These are phyloP conservation scores for Ceratosolen solmsi DNA, from an alignment of 1,140 invertebrate species.

Conservation along the genomic window DNA sequence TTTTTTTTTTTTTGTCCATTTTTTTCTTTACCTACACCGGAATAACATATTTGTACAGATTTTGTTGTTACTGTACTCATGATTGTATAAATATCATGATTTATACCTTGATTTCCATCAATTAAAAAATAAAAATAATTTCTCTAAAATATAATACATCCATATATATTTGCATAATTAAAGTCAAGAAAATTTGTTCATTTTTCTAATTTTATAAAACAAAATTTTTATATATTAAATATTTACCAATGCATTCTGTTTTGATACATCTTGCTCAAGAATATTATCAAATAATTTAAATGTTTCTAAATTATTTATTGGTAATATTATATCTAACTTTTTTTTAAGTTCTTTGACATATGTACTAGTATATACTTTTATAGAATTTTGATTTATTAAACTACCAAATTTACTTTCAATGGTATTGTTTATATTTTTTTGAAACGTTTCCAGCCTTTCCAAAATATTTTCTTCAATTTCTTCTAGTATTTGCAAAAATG, in stretches of 20 bases:
- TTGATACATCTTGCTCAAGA: neutral
- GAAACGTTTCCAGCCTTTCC: too few species aligned
- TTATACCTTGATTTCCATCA: neutral
- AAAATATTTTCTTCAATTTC: too few species aligned
- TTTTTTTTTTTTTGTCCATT: slow-evolving; percentile 39
- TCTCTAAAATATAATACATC: slow-evolving; percentile 18
- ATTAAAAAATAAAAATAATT: slow-evolving; percentile 35
- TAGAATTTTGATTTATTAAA: too few species aligned
- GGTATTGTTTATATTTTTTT: too few species aligned
- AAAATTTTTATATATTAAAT: neutral
- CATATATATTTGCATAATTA: neutral
- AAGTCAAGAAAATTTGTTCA: too few species aligned
- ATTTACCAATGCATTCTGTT: slow-evolving; percentile 17
- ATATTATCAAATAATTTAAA: slow-evolving; percentile 7
- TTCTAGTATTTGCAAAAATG: too few species aligned
- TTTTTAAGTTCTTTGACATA: neutral
- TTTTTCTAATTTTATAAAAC: too few species aligned
- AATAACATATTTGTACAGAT: slow-evolving; percentile 28
- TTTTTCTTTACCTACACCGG: slow-evolving; percentile 29
- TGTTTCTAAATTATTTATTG: neutral
- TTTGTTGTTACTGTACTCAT: slow-evolving; percentile 26
- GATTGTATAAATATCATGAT: slow-evolving; percentile 27
- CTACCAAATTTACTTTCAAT: too few species aligned
- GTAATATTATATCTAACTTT: neutral
- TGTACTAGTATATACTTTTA: neutral